Conservation (phyloP, 2,797 vertebrate genomes). For the Chiloscyllium punctatum region DNA sequence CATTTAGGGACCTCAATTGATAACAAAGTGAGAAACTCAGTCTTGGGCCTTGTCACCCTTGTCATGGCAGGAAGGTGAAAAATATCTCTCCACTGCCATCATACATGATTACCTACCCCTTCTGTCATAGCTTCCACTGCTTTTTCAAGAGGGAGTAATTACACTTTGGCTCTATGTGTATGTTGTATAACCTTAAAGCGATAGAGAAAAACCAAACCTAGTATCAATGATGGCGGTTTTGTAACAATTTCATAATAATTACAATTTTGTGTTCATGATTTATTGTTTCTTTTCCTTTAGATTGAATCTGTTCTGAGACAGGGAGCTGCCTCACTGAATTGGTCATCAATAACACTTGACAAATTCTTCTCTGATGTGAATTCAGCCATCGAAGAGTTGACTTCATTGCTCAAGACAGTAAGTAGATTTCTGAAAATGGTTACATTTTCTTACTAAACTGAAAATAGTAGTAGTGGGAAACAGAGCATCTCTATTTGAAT, state of each 20-base stretch:
- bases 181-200: background rate
- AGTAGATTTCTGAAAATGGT: background rate
- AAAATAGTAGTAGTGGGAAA: background rate
- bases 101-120: no score
- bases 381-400: slow-evolving; percentile 58
- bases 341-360: slow-evolving; percentile 69
- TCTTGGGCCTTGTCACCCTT: no score
- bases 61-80: no score
- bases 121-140: no score
- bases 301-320: slow-evolving; percentile 62
- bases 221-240: background rate
- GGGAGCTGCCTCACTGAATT: slow-evolving; percentile 66
- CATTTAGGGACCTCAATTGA: no score
- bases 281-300: slow-evolving; percentile 47
- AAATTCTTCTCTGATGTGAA: slow-evolving; percentile 66
- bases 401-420: slow-evolving; percentile 56
- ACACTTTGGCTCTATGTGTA: background rate
- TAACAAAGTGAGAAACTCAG: no score
- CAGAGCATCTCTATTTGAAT: background rate
- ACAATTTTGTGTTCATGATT: background rate
- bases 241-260: background rate
- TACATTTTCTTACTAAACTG: background rate
- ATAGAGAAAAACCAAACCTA: background rate
- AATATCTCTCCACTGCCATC: no score
- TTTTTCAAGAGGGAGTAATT: background rate